These are phyloP conservation scores for Myodes glareolus DNA, from an alignment of 2,113 vertebrate species.

Conservation along the genomic window DNA sequence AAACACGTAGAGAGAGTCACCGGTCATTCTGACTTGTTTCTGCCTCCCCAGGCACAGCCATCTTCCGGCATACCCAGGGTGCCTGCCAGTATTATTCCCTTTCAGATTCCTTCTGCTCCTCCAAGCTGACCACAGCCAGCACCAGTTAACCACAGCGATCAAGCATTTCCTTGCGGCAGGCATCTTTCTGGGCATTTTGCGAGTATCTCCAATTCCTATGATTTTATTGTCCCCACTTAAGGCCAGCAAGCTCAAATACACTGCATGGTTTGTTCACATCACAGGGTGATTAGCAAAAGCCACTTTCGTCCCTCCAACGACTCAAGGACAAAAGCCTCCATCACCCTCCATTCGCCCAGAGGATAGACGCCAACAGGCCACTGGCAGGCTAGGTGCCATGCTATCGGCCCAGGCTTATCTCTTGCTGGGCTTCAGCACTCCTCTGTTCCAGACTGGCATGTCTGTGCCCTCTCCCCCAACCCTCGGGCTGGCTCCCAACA, in stretches of 20 bases:
- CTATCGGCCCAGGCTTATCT: conserved; percentile 74
- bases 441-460: conserved; percentile 72
- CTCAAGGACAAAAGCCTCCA: conserved; percentile 66
- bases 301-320: neutral
- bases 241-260: conserved; percentile 7
- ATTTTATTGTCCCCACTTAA: neutral
- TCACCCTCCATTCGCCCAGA: conserved; percentile 50
- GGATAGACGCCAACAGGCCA: conserved; percentile 66
- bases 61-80: neutral
- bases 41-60: neutral
- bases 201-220: neutral
- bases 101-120: neutral
- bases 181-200: neutral
- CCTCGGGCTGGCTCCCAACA: conserved; percentile 13
- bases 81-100: neutral
- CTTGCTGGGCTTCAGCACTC: conserved; percentile 55
- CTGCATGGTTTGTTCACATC: conserved; percentile 16
- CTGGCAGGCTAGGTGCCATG: conserved; percentile 58
- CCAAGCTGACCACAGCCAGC: neutral
- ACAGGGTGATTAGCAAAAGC: neutral
- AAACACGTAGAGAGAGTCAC: neutral
- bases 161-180: neutral
- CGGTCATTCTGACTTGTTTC: neutral
- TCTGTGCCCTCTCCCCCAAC: conserved; percentile 69
- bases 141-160: neutral